phyloP scores from a whole-genome alignment of 2,888 invertebrate genomes.

The Acrocyrtus sp. region DNA sequence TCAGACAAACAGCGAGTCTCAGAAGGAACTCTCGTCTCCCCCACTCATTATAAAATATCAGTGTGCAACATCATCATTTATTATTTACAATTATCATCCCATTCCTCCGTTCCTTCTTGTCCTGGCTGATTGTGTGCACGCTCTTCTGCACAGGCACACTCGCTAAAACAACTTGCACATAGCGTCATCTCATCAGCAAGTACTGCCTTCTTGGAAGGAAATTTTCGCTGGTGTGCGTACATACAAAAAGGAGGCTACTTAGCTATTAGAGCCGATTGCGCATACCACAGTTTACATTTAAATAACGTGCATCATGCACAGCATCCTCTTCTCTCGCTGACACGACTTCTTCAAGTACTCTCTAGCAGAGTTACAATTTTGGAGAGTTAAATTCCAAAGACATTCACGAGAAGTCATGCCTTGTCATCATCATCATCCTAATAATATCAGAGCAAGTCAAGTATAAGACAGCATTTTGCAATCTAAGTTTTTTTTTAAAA shows the following conservation, averaged over 20 bases:
- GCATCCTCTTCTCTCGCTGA: slow-evolving; percentile 8
- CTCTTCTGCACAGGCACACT: slow-evolving; percentile 34
- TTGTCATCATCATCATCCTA: no score
- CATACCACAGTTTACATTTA: background rate
- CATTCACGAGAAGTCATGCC: background rate
- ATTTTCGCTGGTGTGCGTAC: no score
- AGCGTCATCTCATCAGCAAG: slow-evolving; percentile 7
- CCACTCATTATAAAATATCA: slow-evolving; percentile 21
- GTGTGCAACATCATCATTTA: slow-evolving; percentile 3
- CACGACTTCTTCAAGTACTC: slow-evolving; percentile 19
- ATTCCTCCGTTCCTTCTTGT: background rate
- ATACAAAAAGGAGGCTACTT: background rate
- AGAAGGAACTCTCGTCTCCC: no score
- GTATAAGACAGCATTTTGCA: no score
- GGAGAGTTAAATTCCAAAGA: slow-evolving; percentile 17
- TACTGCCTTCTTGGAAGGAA: slow-evolving; percentile 44
- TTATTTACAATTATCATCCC: slow-evolving; percentile 16
- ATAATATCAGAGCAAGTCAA: no score
- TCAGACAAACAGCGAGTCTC: background rate
- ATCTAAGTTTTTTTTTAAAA: background rate
- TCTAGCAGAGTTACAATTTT: no score
- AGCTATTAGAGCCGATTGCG: background rate
- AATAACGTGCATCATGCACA: slow-evolving; percentile 17
- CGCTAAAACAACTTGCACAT: no score
- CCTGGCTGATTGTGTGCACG: slow-evolving; percentile 31